phyloP scores from a whole-genome alignment of 2,797 vertebrate genomes.

The Sebastes minor region DNA sequence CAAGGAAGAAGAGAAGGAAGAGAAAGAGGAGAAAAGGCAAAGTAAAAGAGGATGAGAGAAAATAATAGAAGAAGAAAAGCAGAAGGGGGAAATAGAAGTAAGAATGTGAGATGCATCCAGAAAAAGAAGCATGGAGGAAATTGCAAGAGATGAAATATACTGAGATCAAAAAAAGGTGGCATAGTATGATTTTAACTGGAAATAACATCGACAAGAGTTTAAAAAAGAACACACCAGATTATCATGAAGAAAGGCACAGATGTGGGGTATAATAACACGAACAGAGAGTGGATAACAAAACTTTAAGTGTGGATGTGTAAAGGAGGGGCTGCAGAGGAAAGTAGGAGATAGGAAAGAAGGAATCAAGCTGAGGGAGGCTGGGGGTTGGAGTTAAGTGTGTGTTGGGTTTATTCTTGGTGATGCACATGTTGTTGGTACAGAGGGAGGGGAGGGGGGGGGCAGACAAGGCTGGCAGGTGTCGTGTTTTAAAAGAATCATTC shows the following conservation, averaged over 20 bases:
- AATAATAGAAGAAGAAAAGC: slow-evolving; percentile 22
- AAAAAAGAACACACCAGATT: slow-evolving; percentile 28
- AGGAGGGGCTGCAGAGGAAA: slow-evolving; percentile 9
- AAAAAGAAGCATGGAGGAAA: slow-evolving; percentile 44
- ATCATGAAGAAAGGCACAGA: slow-evolving; percentile 24
- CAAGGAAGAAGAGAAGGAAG: slow-evolving; percentile 3
- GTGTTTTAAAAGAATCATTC: not conserved
- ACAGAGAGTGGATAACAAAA: slow-evolving; percentile 29
- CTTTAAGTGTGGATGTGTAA: slow-evolving; percentile 10
- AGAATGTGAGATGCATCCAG: slow-evolving; percentile 49
- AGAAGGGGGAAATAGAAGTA: slow-evolving; percentile 37
- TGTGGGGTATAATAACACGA: not conserved
- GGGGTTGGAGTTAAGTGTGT: not conserved
- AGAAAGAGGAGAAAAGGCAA: slow-evolving; percentile 11
- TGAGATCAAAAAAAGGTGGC: slow-evolving; percentile 26
- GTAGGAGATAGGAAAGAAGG: not conserved
- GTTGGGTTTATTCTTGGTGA: not conserved
- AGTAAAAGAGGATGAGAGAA: slow-evolving; percentile 18
- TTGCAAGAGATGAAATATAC: slow-evolving; percentile 28
- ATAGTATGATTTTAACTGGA: slow-evolving; percentile 38
- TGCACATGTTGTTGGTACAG: not conserved
- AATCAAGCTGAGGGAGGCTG: not conserved
- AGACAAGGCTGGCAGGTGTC: not conserved
- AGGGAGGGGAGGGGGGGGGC: not conserved
- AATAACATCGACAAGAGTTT: slow-evolving; percentile 36